phyloP scores from a whole-genome alignment of 2,797 vertebrate species.

The Helostoma temminkii region DNA sequence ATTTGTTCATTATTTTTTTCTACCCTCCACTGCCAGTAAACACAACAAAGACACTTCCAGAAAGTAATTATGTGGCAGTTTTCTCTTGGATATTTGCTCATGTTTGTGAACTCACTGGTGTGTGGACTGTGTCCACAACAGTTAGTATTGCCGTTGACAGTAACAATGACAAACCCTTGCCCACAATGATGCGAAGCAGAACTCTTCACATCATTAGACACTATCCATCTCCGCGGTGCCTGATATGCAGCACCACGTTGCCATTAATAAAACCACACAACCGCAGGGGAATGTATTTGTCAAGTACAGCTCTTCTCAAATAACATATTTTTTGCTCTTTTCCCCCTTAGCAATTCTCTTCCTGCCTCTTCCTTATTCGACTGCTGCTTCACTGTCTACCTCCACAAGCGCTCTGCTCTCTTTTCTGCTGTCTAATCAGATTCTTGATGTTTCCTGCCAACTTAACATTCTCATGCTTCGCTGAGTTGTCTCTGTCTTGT shows the following conservation, averaged over 20 bases:
- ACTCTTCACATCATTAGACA: constrained; percentile 57
- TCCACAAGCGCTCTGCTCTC: constrained; percentile 5
- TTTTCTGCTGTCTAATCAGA: constrained; percentile 44
- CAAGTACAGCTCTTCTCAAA: constrained; percentile 30
- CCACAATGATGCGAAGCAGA: constrained; percentile 30
- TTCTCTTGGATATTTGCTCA: constrained; percentile 46
- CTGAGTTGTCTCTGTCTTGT: constrained; percentile 30
- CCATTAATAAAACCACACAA: constrained; percentile 56
- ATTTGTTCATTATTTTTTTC: constrained; percentile 3
- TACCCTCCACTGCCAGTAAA: constrained; percentile 10
- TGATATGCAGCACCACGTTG: constrained; percentile 22
- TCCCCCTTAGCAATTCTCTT: neutral
- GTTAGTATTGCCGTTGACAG: constrained; percentile 27
- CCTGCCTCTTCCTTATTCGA: constrained; percentile 16
- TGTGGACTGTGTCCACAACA: constrained; percentile 16
- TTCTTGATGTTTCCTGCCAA: constrained; percentile 18
- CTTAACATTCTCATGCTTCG: constrained; percentile 24
- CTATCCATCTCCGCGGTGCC: constrained; percentile 53
- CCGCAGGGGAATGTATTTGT: constrained; percentile 45
- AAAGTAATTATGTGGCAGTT: constrained; percentile 10
- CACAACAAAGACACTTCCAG: constrained; percentile 4
- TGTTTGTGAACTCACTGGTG: constrained; percentile 26
- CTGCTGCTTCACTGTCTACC: constrained; percentile 14
- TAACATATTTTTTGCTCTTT: constrained; percentile 12
- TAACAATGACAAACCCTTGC: constrained; percentile 47